These are phyloP conservation scores for Ichneumoninae sp. DNA, from an alignment of 2,888 invertebrate species.

Conservation along the genomic window DNA sequence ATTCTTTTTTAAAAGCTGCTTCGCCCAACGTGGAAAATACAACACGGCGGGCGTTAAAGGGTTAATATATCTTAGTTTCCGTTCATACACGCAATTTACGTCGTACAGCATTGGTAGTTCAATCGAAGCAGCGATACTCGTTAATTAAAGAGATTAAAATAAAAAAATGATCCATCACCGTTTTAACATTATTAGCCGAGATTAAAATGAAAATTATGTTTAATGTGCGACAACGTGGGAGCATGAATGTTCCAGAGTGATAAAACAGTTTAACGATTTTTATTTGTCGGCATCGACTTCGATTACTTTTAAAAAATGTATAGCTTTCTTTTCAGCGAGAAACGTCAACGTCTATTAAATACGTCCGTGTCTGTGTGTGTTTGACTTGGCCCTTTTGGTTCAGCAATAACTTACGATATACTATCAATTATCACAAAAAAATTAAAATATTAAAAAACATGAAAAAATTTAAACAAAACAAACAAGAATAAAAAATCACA, in stretches of 20 bases:
- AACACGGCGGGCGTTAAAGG: neutral
- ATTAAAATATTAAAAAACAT: neutral
- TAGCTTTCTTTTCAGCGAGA: constrained; percentile 22
- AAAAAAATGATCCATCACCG: constrained; percentile 14
- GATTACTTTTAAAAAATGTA: neutral
- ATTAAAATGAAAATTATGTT: constrained; percentile 74
- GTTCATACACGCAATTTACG: neutral
- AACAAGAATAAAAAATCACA: constrained; percentile 21
- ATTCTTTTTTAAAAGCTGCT: neutral
- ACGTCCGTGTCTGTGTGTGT: constrained; percentile 50
- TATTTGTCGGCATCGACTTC: constrained; percentile 5
- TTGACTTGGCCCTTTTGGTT: constrained; percentile 29
- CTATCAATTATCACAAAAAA: constrained; percentile 35
- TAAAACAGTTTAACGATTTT: constrained; percentile 15
- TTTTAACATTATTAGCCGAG: constrained; percentile 4
- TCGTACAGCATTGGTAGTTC: neutral
- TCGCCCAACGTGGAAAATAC: neutral
- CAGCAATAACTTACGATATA: constrained; percentile 33
- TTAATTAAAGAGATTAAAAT: neutral
- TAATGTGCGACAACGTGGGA: constrained; percentile 69
- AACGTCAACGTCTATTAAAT: constrained; percentile 40
- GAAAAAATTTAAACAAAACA: neutral
- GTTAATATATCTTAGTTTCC: neutral
- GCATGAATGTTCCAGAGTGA: constrained; percentile 18
- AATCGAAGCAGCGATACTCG: neutral